A percentile compares a stretch with the other conserved stretches of the same genome.
These are phyloP conservation scores for Thymelicus lineola DNA, from an alignment of 2,888 invertebrate species.

Conservation along the genomic window DNA sequence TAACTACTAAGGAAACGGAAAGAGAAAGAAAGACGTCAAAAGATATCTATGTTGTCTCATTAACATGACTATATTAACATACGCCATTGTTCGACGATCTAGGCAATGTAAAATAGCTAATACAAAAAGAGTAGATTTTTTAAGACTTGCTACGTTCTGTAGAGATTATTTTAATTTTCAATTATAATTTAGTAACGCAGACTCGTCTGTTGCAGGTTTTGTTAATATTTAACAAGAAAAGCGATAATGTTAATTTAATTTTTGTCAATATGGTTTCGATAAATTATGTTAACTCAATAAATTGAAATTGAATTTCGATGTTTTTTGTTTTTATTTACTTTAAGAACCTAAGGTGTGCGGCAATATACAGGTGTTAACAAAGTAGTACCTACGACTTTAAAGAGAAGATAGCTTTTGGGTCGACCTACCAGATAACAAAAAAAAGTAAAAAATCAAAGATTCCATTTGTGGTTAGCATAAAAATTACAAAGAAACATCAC, in stretches of 20 bases:
- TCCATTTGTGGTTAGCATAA: too few relatives aligned
- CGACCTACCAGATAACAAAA: too few relatives aligned
- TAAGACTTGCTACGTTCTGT: conserved; percentile 42
- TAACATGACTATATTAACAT: neutral
- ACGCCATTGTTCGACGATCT: conserved; percentile 11
- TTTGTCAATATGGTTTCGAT: conserved; percentile 18
- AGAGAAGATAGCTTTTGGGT: too few relatives aligned
- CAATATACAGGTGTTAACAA: too few relatives aligned
- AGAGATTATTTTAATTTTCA: conserved; percentile 19
- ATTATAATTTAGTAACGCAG: conserved; percentile 6
- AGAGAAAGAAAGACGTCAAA: too few relatives aligned
- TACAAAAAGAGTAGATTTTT: conserved; percentile 48
- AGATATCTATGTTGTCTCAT: neutral
- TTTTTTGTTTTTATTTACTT: conserved; percentile 55
- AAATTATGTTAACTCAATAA: conserved; percentile 60
- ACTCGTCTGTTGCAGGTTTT: conserved; percentile 37
- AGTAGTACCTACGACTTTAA: too few relatives aligned
- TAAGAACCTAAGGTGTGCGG: too few relatives aligned
- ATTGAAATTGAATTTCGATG: conserved; percentile 67
- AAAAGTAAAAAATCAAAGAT: too few relatives aligned
- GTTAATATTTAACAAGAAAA: conserved; percentile 49
- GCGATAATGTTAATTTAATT: conserved; percentile 43
- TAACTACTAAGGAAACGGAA: too few relatives aligned
- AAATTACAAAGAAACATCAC: too few relatives aligned
- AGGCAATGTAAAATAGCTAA: conserved; percentile 42